Base-by-base conservation (phyloP, 1,140 invertebrate species). In the Centruroides sculpturatus region DNA sequence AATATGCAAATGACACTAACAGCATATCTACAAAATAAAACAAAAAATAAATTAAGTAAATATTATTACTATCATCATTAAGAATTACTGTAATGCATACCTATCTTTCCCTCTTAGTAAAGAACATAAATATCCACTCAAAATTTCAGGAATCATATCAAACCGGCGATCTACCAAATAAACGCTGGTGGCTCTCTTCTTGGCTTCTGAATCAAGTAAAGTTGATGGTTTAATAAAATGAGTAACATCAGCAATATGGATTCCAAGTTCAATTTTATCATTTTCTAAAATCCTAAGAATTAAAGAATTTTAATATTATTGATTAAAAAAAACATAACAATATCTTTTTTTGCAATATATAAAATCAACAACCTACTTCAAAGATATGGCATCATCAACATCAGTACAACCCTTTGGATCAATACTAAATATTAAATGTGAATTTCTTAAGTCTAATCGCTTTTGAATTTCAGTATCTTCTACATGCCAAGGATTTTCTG, bases 221-320 rank as follows among this genome's bases (percentile, higher is more conserved):
- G 73, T 73, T n/a, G 66, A 62, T 48, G 74, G 70, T 23, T 68
- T 51, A 4, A 79, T 66, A 68, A 78, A 78, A 66, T 70, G 72
- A 49, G 71, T 75, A 1, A 79, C 78, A 72, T 79, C 78, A 59
- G 78, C 77, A 60, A 79, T 79, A 61, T 79, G 78, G 6, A 79
- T 77, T 6, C 78, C 78, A 10, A 79, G 66, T 64, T 78, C 64
- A 35, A 66, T 47, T 36, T 61, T 57, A 65, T 73, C 75, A 66
- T 74, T 66, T 6, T 65, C 66, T 3, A 76, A 60, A 34, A 69
- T 59, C 59, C 75, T 72, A 36, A 57, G 55, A 6, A 6, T 41
- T 41, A 46, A 51, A 41, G 23, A 41, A 41, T 41, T 41, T 41
- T 41, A 41, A 6, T 5, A 8, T 41, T 41, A 41, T 8, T 41